Base-by-base conservation (phyloP, 2,888 invertebrate species). In the Adelphocoris suturalis region DNA sequence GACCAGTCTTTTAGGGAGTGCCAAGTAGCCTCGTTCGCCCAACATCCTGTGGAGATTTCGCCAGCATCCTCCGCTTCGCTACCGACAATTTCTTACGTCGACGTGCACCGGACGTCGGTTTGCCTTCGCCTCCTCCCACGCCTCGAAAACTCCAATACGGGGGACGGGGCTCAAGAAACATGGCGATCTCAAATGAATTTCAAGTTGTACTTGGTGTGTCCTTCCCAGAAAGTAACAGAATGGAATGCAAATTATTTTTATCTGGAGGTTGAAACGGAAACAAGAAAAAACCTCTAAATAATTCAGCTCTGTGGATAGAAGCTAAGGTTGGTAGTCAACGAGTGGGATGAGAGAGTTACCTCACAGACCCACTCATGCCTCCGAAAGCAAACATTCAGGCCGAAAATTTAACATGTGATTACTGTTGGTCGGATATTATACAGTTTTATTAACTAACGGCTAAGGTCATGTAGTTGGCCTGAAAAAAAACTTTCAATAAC, bases 11-110 rank as follows among this genome's bases (percentile, higher is more conserved):
- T 57, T 5, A 52, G 23, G 68, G 68, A 68, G 68, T 68, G 68
- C 23, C 68, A 23, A 57, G 68, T 23, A 68, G 11, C 68, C 23
- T 68, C 19, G 5, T 68, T 23, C 68, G 68, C 68, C 68, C 68
- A 68, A 68, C 68, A 68, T 68, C 68, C 68, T 68, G 68, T 23
- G 68, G 68, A 68, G 68, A 68, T 68, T 68, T 68, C 68, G 68
- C 68, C 68, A 68, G 68, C 23, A 23, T 68, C 68, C 68, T 68
- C 68, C 68, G 23, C 68, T 23, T 68, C 23, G 68, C 68, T 68
- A 68, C 68, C 68, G 68, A 68, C 68, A 68, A 23, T 57, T 68
- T 16, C 61, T 13, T 19, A 3, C 19, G n/a, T 11, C 4, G 4
- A n/a, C 11, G 19, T 9, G n/a, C n/a, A 9, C 68, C 19, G 68